Evolutionary conservation across 2,113 vertebrate species (phyloP).

Genomic region (Phrynosoma platyrhinos): DNA sequence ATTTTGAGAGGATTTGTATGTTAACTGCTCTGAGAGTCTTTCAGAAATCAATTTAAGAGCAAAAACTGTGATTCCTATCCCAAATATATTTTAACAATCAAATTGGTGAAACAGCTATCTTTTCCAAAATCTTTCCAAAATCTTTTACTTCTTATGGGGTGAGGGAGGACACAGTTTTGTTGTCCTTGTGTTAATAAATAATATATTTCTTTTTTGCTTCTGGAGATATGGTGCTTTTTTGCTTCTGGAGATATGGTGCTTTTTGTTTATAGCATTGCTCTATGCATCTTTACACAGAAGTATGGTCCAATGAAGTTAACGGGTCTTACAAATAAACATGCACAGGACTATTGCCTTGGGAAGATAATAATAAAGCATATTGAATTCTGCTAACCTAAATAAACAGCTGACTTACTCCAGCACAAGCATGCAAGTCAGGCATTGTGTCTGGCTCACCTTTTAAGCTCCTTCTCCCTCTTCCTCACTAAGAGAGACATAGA

Average conservation of each 20-base stretch:
- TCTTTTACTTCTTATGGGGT: background rate
- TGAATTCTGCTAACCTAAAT: background rate
- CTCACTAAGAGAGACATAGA: slow-evolving; percentile 28
- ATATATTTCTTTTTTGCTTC: background rate
- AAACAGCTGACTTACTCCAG: slow-evolving; percentile 9
- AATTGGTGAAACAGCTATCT: no score
- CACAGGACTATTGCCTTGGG: background rate
- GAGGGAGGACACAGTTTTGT: background rate
- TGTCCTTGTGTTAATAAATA: background rate
- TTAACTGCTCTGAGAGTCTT: no score
- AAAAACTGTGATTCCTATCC: background rate
- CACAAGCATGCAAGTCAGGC: rapidly evolving
- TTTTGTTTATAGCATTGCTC: background rate
- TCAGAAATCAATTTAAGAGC: no score
- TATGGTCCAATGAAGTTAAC: background rate
- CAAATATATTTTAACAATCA: background rate
- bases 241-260: no score
- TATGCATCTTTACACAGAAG: background rate
- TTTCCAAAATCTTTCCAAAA: no score
- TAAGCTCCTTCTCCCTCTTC: slow-evolving; percentile 42
- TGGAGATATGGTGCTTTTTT: no score
- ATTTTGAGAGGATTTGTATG: no score
- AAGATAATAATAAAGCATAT: rapidly evolving
- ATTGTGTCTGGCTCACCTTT: slow-evolving; percentile 17
- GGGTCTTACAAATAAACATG: background rate